Conservation (phyloP, 2,113 vertebrate species). For the Todiramphus saurophagus region DNA sequence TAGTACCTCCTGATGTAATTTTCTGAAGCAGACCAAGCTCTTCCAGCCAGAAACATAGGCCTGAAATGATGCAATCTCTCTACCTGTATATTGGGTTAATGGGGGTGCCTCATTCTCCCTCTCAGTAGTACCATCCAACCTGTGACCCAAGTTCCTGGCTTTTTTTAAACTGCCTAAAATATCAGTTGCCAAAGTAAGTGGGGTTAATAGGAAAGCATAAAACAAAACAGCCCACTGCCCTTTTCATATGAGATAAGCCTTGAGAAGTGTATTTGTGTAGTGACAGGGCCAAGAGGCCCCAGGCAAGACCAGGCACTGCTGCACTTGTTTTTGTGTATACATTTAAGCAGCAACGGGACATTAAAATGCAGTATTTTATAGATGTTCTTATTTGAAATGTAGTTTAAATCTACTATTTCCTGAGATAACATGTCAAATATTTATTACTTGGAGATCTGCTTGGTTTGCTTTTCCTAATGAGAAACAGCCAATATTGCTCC, state of each 20-base stretch:
- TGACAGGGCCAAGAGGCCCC: neutral
- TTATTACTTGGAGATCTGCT: neutral
- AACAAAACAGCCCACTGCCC: neutral
- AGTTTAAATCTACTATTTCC: slow-evolving; percentile 21
- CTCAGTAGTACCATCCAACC: neutral
- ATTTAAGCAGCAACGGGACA: neutral
- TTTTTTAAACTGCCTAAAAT: neutral
- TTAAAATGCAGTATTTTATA: slow-evolving; percentile 3
- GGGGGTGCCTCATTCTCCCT: neutral
- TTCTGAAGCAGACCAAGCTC: neutral
- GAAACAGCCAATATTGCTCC: neutral
- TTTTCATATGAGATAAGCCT: neutral
- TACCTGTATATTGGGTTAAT: neutral
- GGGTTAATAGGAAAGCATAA: neutral
- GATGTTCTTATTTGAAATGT: neutral
- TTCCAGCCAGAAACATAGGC: neutral
- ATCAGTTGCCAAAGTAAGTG: neutral
- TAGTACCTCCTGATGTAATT: neutral
- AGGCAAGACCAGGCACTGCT: neutral
- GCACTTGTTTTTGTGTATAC: neutral
- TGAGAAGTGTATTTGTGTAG: neutral
- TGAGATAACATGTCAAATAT: neutral
- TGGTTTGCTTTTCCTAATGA: slow-evolving; percentile 5
- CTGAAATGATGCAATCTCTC: neutral
- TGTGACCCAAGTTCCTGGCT: neutral